Evolutionary conservation across 2,113 vertebrate genomes (phyloP).

Genomic region (Cebus imitator): DNA sequence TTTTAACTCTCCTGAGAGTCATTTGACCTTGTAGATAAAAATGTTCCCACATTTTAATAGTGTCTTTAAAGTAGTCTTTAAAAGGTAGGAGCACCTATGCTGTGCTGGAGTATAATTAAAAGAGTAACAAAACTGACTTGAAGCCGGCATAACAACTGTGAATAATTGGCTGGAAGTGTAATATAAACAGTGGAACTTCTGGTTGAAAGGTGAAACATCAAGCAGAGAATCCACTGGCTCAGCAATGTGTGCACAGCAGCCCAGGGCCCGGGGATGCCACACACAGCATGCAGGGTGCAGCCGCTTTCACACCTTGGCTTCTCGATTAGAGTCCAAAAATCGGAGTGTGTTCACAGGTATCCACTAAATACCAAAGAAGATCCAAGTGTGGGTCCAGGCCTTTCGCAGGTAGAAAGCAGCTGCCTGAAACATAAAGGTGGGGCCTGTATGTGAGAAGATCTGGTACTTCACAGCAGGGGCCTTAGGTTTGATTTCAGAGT

Average conservation of each 20-base stretch:
- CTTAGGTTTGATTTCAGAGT: not conserved
- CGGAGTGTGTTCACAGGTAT: not conserved
- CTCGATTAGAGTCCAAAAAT: not conserved
- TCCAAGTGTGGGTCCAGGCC: not conserved
- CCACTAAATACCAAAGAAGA: not conserved
- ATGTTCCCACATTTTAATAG: not conserved
- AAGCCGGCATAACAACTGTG: conserved; percentile 60
- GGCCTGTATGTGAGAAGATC: not conserved
- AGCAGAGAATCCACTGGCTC: conserved; percentile 29
- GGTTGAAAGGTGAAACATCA: conserved; percentile 44
- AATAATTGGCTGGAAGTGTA: conserved; percentile 64
- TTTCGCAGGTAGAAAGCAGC: not conserved
- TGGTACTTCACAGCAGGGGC: not conserved
- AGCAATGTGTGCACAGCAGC: not conserved
- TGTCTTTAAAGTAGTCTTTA: conserved; percentile 33
- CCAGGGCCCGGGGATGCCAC: not conserved
- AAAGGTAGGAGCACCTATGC: not conserved
- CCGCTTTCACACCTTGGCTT: not conserved
- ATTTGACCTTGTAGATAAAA: conserved; percentile 48
- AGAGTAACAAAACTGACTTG: conserved; percentile 40
- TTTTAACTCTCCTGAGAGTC: not conserved
- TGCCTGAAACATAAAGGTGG: not conserved
- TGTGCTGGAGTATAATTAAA: conserved; percentile 48
- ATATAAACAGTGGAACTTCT: conserved; percentile 66
- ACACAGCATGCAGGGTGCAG: not conserved